Base-by-base conservation (phyloP, 2,797 vertebrate species). In the Helicolenus hilgendorfi region DNA sequence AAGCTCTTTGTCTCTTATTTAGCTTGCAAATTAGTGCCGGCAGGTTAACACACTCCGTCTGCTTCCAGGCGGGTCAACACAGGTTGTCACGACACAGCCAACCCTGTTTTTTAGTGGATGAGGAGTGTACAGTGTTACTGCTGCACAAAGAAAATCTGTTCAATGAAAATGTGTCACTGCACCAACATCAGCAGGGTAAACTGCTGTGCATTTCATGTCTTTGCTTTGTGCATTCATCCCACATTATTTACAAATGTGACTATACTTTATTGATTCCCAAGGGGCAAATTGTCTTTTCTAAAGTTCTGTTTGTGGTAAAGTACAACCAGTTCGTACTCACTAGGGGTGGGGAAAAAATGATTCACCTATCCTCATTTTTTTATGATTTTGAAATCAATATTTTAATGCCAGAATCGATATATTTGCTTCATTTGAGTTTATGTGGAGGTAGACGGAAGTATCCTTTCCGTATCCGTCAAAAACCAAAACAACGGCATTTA, bases 1-100 rank as follows among this genome's bases (percentile, higher is more conserved):
- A 86, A 31, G 1, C 53, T 53, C 33, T 81, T 69, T 73, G 33
- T 58, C 22, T 77, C 49, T 53, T 63, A 55, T 92, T 88, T 88
- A 62, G 22, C 56, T 88, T 90, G 77, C 45, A 85, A 84, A 91
- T 88, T 24, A 83, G 62, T 79, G 78, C 27, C 8, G 0, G 70
- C 45, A 68, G 73, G 41, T 55, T 78, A 36, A 74, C 27, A n/a
- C 10, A 3, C 11, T 60, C 7, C 29, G 31, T 64, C 33, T 70
- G 64, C 7, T 63, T 73, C 49, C 29, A 72, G 60, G 7, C 10
- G 1, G 62, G 11, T 81, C n/a, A 72, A n/a, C 49, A 36, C 13
- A 33, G 31, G 15, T 26, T 27, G 33, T 62, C 69, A 55, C 4
- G 14, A 70, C 56, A n/a, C 31, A 72, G 33, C 6, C 7, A 24